A percentile compares a stretch with the other conserved stretches of the same genome.
Conservation (phyloP, 2,113 vertebrate species). For the Cepphus grylle region DNA sequence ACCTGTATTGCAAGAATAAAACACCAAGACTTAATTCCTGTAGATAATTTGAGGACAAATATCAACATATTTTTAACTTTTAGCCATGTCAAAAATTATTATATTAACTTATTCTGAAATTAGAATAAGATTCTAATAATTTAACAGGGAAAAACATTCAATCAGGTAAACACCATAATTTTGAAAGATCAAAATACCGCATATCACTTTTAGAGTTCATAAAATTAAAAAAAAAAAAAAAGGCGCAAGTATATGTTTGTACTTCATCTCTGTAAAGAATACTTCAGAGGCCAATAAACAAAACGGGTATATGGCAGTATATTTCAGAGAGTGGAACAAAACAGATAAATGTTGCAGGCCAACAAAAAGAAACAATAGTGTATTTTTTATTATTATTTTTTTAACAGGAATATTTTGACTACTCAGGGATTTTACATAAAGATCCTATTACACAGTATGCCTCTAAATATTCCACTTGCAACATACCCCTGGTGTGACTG, state of each 20-base stretch:
- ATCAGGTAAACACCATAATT: conserved; percentile 34
- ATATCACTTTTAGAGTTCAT: not conserved
- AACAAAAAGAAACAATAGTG: not conserved
- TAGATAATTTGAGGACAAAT: not conserved
- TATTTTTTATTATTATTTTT: not conserved
- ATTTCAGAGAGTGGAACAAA: not conserved
- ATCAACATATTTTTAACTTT: not conserved
- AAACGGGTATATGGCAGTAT: not conserved
- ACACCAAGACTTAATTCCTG: not conserved
- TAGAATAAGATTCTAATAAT: not conserved
- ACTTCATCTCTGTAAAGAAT: not conserved
- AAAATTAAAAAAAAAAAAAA: conserved; percentile 27
- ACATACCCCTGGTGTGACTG: not conserved
- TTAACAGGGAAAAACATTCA: conserved; percentile 4
- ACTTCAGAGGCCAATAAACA: not conserved
- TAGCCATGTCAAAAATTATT: not conserved
- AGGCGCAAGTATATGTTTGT: conserved; percentile 6
- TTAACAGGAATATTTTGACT: not conserved
- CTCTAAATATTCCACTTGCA: not conserved
- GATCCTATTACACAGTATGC: not conserved
- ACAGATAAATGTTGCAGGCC: not conserved
- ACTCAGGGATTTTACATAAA: not conserved
- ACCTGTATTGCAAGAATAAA: not conserved
- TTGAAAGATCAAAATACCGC: conserved; percentile 35
- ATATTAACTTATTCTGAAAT: not conserved